phyloP scores from a whole-genome alignment of 2,888 invertebrate species.

The Brenthis hecate region DNA sequence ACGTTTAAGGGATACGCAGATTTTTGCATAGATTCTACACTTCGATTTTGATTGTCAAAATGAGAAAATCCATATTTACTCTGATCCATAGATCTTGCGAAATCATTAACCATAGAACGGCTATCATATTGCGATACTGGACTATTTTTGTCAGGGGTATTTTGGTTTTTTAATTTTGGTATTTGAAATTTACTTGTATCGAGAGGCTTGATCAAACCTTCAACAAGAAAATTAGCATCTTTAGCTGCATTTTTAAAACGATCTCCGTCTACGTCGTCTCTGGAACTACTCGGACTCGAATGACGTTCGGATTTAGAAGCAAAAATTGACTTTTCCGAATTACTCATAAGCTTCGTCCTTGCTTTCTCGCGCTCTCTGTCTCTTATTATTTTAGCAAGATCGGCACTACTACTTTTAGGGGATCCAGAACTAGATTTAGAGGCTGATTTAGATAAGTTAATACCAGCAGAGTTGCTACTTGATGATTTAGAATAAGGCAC shows the following conservation, averaged over 20 bases:
- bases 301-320: slow-evolving; percentile 84
- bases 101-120: slow-evolving; percentile 74
- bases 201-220: slow-evolving; percentile 89
- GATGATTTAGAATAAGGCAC: slow-evolving; percentile 78
- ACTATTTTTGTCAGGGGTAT: slow-evolving; percentile 73
- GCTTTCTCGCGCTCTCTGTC: slow-evolving; percentile 84
- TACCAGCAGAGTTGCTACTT: slow-evolving; percentile 66
- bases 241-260: slow-evolving; percentile 84
- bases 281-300: slow-evolving; percentile 84
- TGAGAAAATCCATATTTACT: slow-evolving; percentile 74
- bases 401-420: slow-evolving; percentile 83
- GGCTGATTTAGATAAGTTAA: slow-evolving; percentile 73
- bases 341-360: slow-evolving; percentile 82
- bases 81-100: slow-evolving; percentile 68
- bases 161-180: slow-evolving; percentile 86
- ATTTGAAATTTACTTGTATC: slow-evolving; percentile 94
- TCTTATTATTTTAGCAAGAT: slow-evolving; percentile 81
- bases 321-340: slow-evolving; percentile 85
- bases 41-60: slow-evolving; percentile 66
- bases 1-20: slow-evolving; percentile 73
- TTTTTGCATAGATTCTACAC: slow-evolving; percentile 67
- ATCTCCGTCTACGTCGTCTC: slow-evolving; percentile 85
- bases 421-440: slow-evolving; percentile 82
- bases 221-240: slow-evolving; percentile 85
- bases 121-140: slow-evolving; percentile 69